Conservation (phyloP, 1,140 invertebrate species). For the Penaeus chinensis region DNA sequence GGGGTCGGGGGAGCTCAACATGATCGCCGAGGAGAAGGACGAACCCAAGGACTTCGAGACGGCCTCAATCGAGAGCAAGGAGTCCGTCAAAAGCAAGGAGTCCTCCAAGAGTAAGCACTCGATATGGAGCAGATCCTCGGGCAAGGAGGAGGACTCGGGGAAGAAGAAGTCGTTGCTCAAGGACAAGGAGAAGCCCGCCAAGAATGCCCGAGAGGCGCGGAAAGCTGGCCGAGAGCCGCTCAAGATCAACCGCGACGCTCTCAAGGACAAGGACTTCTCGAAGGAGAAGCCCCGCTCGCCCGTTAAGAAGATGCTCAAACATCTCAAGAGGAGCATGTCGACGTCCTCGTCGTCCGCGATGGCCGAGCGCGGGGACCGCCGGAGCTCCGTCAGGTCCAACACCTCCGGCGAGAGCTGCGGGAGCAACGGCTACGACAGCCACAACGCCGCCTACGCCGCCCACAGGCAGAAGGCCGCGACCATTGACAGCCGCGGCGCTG, state of each 20-base stretch:
- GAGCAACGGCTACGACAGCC: not conserved
- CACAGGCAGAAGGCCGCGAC: constrained; percentile 24
- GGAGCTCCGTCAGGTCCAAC: constrained; percentile 7
- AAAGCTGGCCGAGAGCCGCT: constrained; percentile 38
- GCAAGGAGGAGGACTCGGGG: constrained; percentile 7
- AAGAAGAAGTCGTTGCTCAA: constrained; percentile 31
- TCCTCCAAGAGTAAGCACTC: constrained; percentile 36
- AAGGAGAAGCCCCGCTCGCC: constrained; percentile 42
- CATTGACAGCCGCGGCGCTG: constrained; percentile 11
- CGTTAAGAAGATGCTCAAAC: constrained; percentile 49
- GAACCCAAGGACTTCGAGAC: constrained; percentile 26
- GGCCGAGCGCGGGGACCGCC: not conserved
- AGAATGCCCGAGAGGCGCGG: not conserved
- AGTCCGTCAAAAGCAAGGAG: constrained; percentile 40
- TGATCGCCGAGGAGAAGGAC: constrained; percentile 40
- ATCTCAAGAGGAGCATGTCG: constrained; percentile 27
- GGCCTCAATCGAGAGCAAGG: constrained; percentile 21
- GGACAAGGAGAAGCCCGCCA: not conserved
- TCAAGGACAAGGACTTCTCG: constrained; percentile 18
- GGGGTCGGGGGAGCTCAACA: constrained; percentile 40
- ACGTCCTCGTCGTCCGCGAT: not conserved
- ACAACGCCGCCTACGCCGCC: not conserved
- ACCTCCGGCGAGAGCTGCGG: not conserved
- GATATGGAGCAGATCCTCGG: constrained; percentile 34
- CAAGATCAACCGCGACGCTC: constrained; percentile 31